A percentile compares a stretch with the other conserved stretches of the same genome.
Evolutionary conservation across 1,140 invertebrate genomes (phyloP).

Genomic region (Rhizoglyphus robini): DNA sequence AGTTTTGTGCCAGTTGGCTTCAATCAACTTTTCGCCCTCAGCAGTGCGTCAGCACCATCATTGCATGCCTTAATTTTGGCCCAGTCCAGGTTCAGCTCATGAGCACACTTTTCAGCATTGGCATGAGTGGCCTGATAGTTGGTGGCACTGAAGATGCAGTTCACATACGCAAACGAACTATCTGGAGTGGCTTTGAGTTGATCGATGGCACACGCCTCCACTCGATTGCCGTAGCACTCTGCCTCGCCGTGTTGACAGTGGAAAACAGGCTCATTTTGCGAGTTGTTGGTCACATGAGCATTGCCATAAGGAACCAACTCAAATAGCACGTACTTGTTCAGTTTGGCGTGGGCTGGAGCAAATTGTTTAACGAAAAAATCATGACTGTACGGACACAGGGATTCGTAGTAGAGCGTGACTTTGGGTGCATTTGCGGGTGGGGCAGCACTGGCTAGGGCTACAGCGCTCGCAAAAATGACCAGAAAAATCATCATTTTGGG

Average conservation of each 20-base stretch:
- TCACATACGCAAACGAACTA: neutral
- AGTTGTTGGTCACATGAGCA: slow-evolving; percentile 8
- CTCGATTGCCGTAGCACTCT: slow-evolving; percentile 26
- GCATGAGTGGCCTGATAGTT: neutral
- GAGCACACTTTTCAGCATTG: neutral
- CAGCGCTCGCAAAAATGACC: no score
- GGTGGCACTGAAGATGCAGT: neutral
- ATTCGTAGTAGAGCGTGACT: slow-evolving; percentile 12
- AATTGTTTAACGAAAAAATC: slow-evolving; percentile 3
- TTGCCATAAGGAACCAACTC: slow-evolving; percentile 11
- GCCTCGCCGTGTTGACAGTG: slow-evolving; percentile 25
- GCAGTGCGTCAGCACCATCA: no score
- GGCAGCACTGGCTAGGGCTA: neutral
- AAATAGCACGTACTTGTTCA: neutral
- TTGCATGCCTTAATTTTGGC: neutral
- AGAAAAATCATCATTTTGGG: no score
- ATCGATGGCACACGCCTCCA: slow-evolving; percentile 25
- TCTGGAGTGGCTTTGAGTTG: neutral
- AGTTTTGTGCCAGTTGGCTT: neutral
- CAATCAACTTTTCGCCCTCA: neutral
- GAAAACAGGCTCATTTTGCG: neutral
- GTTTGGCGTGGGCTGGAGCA: neutral
- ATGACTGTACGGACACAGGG: slow-evolving; percentile 2
- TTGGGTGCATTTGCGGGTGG: neutral
- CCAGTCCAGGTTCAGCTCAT: neutral